Evolutionary conservation across 2,113 vertebrate genomes (phyloP).

Genomic region (Orientallactaga bullata): DNA sequence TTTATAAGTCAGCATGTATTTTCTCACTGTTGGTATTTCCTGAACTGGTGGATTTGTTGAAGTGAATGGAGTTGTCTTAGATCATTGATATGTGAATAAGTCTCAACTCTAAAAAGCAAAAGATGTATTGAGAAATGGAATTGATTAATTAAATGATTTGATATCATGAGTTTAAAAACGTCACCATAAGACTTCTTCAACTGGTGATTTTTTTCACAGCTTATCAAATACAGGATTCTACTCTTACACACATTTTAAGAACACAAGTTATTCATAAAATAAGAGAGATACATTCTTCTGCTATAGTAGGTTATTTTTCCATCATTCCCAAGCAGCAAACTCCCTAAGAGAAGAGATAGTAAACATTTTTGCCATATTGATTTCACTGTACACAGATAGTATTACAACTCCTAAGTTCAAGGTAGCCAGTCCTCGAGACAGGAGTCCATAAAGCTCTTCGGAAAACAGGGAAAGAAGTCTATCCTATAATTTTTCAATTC

Average conservation of each 20-base stretch:
- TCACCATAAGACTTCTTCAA: slow-evolving; percentile 34
- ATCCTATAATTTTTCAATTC: background rate
- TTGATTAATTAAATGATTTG: background rate
- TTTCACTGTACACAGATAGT: background rate
- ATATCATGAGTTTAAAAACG: slow-evolving; percentile 42
- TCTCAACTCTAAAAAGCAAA: slow-evolving; percentile 27
- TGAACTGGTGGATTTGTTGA: background rate
- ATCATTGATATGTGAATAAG: slow-evolving; percentile 53
- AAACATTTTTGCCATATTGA: background rate
- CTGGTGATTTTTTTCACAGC: slow-evolving; percentile 24
- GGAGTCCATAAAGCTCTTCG: background rate
- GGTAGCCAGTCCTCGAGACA: slow-evolving; percentile 24
- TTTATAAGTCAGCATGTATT: slow-evolving; percentile 35
- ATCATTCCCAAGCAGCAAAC: background rate
- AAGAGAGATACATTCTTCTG: background rate
- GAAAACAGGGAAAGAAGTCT: background rate
- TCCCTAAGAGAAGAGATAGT: background rate
- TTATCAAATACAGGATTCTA: background rate
- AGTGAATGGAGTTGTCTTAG: slow-evolving; percentile 38
- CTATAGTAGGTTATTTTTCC: background rate
- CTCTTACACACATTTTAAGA: background rate
- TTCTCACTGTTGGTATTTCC: slow-evolving; percentile 27
- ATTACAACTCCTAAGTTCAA: background rate
- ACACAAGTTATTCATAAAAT: slow-evolving; percentile 32
- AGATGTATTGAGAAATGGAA: slow-evolving; percentile 38